Percentiles rank a stretch among this genome's conserved stretches.
Evolutionary conservation across 2,888 invertebrate species (phyloP).

Genomic region (Pristionchus mayeri): DNA sequence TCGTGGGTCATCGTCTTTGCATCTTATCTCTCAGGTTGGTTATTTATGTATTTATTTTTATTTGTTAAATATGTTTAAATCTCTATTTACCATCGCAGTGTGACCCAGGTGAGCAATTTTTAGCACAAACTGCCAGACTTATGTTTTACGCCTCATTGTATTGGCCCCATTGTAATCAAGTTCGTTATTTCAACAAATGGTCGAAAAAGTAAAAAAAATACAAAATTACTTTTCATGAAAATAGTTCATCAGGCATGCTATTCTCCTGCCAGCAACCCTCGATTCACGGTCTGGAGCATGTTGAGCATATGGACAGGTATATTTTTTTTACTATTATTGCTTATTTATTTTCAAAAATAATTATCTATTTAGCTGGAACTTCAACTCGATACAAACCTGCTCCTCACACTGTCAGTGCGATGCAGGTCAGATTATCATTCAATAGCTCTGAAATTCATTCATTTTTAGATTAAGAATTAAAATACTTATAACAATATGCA

Average conservation of each 20-base stretch:
- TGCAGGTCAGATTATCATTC: constrained; percentile 2
- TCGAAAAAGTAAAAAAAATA: too few species aligned
- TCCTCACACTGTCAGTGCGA: constrained; percentile 34
- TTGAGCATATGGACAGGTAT: constrained; percentile 25
- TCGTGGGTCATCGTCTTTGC: constrained; percentile 62
- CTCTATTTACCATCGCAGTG: too few species aligned
- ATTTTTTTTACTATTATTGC: not conserved
- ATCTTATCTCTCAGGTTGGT: constrained; percentile 60
- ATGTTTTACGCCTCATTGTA: too few species aligned
- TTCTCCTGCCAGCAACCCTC: constrained; percentile 43
- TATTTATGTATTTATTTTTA: too few species aligned
- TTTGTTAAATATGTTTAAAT: too few species aligned
- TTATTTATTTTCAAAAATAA: not conserved
- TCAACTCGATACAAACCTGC: not conserved
- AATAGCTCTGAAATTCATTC: not conserved
- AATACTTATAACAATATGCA: too few species aligned
- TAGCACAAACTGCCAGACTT: not conserved
- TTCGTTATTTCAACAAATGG: too few species aligned
- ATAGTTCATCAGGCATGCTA: not conserved
- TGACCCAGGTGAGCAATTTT: not conserved
- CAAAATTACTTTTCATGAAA: too few species aligned
- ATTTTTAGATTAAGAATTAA: not conserved
- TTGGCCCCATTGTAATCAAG: too few species aligned
- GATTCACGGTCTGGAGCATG: constrained; percentile 37
- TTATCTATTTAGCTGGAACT: not conserved